Evolutionary conservation across 2,797 vertebrate genomes (phyloP).

Genomic region (Pagetopsis macropterus): DNA sequence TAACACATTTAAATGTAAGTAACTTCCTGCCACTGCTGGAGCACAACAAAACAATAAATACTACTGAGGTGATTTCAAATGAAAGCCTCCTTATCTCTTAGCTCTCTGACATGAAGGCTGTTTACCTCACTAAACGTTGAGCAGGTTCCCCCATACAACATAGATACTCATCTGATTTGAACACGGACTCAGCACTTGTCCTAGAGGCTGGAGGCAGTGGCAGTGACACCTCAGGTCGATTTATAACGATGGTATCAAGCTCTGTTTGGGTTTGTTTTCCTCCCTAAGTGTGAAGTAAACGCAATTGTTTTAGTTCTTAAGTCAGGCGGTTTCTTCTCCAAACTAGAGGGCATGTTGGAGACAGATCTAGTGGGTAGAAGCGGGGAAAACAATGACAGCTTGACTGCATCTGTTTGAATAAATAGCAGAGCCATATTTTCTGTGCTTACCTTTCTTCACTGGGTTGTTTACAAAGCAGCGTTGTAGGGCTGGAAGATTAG

Average conservation of each 20-base stretch:
- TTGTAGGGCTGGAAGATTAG: too few relatives aligned
- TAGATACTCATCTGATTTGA: not conserved
- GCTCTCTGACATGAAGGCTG: not conserved
- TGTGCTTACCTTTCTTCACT: not conserved
- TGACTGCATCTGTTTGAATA: not conserved
- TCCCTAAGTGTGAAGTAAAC: not conserved
- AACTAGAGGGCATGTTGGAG: not conserved
- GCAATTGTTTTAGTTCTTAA: constrained; percentile 9
- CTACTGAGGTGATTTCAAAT: constrained; percentile 10
- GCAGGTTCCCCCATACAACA: constrained; percentile 1
- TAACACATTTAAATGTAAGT: not conserved
- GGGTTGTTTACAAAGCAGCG: not conserved
- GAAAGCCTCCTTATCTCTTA: not conserved
- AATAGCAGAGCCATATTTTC: not conserved
- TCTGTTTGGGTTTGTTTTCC: constrained; percentile 31
- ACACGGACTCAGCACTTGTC: not conserved
- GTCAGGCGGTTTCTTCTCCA: not conserved
- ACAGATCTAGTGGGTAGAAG: not conserved
- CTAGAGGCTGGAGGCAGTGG: constrained; percentile 11
- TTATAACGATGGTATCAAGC: constrained; percentile 1
- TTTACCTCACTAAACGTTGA: not conserved
- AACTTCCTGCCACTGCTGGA: not conserved
- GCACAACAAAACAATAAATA: not conserved
- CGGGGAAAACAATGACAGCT: not conserved
- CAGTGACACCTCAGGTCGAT: constrained; percentile 25